These are phyloP conservation scores for Nematolebias whitei DNA, from an alignment of 2,113 vertebrate genomes.

Conservation along the genomic window DNA sequence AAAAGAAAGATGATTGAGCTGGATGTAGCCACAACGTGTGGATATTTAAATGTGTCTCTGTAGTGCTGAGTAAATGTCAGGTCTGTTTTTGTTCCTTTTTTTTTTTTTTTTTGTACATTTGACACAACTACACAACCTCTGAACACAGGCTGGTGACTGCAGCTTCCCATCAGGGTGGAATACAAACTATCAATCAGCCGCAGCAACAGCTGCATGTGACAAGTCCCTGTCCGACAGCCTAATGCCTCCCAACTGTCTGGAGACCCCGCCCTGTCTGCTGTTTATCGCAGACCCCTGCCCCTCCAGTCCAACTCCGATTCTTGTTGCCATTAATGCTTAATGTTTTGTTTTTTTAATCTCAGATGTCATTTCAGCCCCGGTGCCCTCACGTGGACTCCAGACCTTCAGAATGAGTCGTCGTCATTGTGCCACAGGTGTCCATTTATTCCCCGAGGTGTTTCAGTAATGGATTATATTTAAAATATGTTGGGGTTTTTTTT, in stretches of 20 bases:
- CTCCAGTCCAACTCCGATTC: slow-evolving; percentile 30
- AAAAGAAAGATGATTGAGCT: slow-evolving; percentile 5
- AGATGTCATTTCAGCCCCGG: slow-evolving; percentile 54
- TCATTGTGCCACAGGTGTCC: slow-evolving; percentile 69
- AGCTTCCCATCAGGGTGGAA: slow-evolving; percentile 77
- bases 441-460: neutral
- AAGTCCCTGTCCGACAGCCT: slow-evolving; percentile 92
- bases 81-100: slow-evolving; percentile 22
- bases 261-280: slow-evolving; percentile 86
- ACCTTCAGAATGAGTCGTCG: slow-evolving; percentile 36
- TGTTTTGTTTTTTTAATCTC: neutral
- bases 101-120: slow-evolving; percentile 39
- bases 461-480: neutral
- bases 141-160: slow-evolving; percentile 73
- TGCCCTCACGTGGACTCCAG: slow-evolving; percentile 38
- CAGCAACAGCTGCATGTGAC: slow-evolving; percentile 96
- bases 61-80: slow-evolving; percentile 27
- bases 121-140: slow-evolving; percentile 72
- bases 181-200: slow-evolving; percentile 95
- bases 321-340: slow-evolving; percentile 11
- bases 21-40: slow-evolving; percentile 15
- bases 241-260: slow-evolving; percentile 92
- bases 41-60: slow-evolving; percentile 28
- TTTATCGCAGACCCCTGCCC: slow-evolving; percentile 64
- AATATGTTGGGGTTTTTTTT: slow-evolving; percentile 1